phyloP scores from a whole-genome alignment of 2,888 invertebrate species.

The Subacronicta megacephala region DNA sequence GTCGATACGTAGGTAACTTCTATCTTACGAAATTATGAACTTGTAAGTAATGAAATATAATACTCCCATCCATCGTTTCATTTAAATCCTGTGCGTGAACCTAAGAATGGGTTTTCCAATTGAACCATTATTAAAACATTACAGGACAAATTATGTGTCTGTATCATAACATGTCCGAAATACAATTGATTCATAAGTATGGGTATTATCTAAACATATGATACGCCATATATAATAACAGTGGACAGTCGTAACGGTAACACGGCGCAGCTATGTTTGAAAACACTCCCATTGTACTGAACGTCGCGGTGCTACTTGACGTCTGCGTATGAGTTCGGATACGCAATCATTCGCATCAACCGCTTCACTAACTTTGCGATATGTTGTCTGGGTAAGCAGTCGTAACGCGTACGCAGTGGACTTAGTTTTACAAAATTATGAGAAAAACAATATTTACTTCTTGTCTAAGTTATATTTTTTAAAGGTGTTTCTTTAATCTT shows the following conservation, averaged over 20 bases:
- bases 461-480: no score
- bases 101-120: slow-evolving; percentile 18
- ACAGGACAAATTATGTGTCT: slow-evolving; percentile 20
- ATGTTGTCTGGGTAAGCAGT: slow-evolving; percentile 39
- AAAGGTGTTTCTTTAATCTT: no score
- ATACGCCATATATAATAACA: slow-evolving; percentile 51
- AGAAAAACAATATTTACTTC: background rate
- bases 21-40: slow-evolving; percentile 1
- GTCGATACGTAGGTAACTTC: background rate
- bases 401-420: background rate
- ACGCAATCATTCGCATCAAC: slow-evolving; percentile 20
- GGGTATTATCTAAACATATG: slow-evolving; percentile 54
- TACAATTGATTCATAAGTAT: slow-evolving; percentile 49
- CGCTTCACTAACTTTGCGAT: slow-evolving; percentile 21
- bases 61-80: slow-evolving; percentile 4
- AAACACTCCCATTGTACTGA: slow-evolving; percentile 50
- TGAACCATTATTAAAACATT: slow-evolving; percentile 21
- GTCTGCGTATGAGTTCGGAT: slow-evolving; percentile 11
- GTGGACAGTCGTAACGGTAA: slow-evolving; percentile 20
- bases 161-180: slow-evolving; percentile 48
- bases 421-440: background rate
- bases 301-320: background rate
- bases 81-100: no score
- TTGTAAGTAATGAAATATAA: slow-evolving; percentile 14
- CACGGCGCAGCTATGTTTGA: slow-evolving; percentile 46